Percentiles rank a stretch among this genome's conserved stretches.
Conservation (phyloP, 2,888 invertebrate genomes). For the Pyrochroa serraticornis region DNA sequence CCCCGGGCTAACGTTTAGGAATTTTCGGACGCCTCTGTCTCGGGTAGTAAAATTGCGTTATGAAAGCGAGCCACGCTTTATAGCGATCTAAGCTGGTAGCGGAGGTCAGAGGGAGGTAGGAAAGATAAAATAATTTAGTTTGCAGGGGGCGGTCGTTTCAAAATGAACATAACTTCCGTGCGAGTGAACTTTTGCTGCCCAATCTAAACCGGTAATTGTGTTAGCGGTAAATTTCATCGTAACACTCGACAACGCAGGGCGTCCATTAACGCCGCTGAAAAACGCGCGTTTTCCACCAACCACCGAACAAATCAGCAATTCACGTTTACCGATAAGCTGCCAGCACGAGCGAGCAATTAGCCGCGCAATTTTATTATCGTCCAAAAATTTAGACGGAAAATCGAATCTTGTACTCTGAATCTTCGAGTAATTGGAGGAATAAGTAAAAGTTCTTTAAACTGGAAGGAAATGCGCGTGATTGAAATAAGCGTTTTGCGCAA, state of each 20-base stretch:
- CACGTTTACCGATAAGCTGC: background rate
- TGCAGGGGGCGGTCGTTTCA: slow-evolving; percentile 46
- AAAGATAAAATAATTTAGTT: slow-evolving; percentile 48
- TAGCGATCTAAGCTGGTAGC: slow-evolving; percentile 4
- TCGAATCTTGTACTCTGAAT: too few species aligned
- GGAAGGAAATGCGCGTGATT: too few species aligned
- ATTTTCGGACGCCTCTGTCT: background rate
- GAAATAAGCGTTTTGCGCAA: too few species aligned
- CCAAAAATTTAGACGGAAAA: too few species aligned
- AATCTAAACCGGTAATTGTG: slow-evolving; percentile 57
- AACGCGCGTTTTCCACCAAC: slow-evolving; percentile 9
- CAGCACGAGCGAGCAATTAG: too few species aligned
- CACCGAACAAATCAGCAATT: background rate
- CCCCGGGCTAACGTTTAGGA: too few species aligned
- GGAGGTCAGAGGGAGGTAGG: slow-evolving; percentile 13
- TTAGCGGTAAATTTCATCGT: slow-evolving; percentile 55
- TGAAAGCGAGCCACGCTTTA: slow-evolving; percentile 14
- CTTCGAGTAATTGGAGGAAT: too few species aligned
- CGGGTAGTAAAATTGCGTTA: background rate
- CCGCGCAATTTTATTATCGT: too few species aligned
- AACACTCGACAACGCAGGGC: slow-evolving; percentile 49
- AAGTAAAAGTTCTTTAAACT: too few species aligned
- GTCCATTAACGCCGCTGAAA: slow-evolving; percentile 39
- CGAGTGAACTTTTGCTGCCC: slow-evolving; percentile 53
- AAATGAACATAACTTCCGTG: slow-evolving; percentile 57